phyloP scores from a whole-genome alignment of 2,888 invertebrate genomes.

The Zele albiditarsus region DNA sequence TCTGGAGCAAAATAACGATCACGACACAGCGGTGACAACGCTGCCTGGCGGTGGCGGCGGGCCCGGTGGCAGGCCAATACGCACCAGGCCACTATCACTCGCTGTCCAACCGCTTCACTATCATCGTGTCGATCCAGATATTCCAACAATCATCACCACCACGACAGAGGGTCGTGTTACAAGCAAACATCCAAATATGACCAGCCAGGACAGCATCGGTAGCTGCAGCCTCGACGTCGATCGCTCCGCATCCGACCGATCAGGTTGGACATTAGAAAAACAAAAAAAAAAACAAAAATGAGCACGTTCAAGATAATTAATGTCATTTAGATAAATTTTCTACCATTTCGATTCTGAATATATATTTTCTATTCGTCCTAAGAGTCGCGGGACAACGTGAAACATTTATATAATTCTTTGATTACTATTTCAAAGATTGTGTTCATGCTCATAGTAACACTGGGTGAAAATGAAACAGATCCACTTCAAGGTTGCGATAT shows the following conservation, averaged over 20 bases:
- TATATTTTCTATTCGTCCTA: background rate
- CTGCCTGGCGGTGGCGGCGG: conserved; percentile 56
- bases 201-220: conserved; percentile 84
- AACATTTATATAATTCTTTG: background rate
- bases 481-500: conserved; percentile 43
- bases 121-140: conserved; percentile 67
- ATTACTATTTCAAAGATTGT: background rate
- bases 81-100: conserved; percentile 66
- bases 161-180: background rate
- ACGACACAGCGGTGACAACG: conserved; percentile 57
- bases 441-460: background rate
- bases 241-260: conserved; percentile 74
- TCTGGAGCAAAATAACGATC: conserved; percentile 61
- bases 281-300: conserved; percentile 1
- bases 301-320: background rate
- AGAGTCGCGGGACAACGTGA: background rate
- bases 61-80: conserved; percentile 55
- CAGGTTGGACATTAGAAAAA: conserved; percentile 63
- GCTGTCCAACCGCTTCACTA: conserved; percentile 70
- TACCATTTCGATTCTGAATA: background rate
- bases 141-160: conserved; percentile 19
- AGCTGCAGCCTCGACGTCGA: conserved; percentile 91
- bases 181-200: conserved; percentile 63
- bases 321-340: background rate
- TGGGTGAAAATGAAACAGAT: background rate